Percentiles rank a stretch among this genome's conserved stretches.
phyloP scores from a whole-genome alignment of 2,888 invertebrate species.

The Noctuana brunneofusca region DNA sequence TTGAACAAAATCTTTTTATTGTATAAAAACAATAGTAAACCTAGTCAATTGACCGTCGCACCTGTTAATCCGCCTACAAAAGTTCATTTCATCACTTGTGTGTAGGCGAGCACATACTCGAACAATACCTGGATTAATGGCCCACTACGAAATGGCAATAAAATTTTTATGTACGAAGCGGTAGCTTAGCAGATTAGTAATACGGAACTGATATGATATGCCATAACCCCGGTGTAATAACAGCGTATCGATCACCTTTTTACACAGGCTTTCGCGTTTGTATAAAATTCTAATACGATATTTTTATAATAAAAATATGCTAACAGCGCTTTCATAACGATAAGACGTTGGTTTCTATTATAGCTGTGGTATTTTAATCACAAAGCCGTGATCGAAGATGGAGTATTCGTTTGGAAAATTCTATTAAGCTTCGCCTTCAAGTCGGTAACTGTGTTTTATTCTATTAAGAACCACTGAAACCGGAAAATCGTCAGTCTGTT shows the following conservation, averaged over 20 bases:
- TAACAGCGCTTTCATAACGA: neutral
- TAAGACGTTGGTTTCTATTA: slow-evolving; percentile 23
- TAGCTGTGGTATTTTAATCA: slow-evolving; percentile 25
- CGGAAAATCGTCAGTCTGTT: slow-evolving; percentile 16
- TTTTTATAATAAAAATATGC: neutral
- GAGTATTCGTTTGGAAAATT: slow-evolving; percentile 34
- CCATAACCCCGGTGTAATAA: slow-evolving; percentile 9
- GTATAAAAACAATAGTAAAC: neutral
- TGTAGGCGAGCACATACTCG: neutral
- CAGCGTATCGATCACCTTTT: slow-evolving; percentile 17
- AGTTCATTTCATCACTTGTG: neutral
- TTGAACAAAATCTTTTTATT: neutral
- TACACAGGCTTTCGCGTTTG: slow-evolving; percentile 8
- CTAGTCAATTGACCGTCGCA: neutral
- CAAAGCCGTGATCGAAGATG: slow-evolving; percentile 29
- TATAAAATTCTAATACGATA: neutral
- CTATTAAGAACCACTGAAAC: slow-evolving; percentile 20
- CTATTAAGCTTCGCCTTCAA: slow-evolving; percentile 31
- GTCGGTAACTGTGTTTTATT: slow-evolving; percentile 23
- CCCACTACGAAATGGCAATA: slow-evolving; percentile 57
- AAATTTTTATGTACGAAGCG: slow-evolving; percentile 59
- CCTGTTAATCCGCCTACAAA: neutral
- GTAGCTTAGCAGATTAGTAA: slow-evolving; percentile 49
- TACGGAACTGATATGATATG: slow-evolving; percentile 23
- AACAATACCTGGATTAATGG: slow-evolving; percentile 41